Base-by-base conservation (phyloP, 2,888 invertebrate genomes). In the Drosophila borealis region DNA sequence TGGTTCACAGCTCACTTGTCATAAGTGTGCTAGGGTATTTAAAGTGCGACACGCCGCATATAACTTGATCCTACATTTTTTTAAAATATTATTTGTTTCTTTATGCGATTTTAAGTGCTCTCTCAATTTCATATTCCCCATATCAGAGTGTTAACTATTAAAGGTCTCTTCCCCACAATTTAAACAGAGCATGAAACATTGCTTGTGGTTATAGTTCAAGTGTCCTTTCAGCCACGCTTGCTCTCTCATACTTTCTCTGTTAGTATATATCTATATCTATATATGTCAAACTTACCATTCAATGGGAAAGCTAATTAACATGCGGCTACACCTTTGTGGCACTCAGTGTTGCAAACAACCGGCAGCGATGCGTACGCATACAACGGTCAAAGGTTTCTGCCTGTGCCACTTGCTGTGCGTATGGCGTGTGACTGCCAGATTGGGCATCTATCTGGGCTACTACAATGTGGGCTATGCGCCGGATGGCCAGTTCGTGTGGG, bases 131-230 rank as follows among this genome's bases (percentile, higher is more conserved):
- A 68, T 69, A 53, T 51, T 17, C 29, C 59, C 59, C 74, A 67
- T 68, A 67, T 67, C 82, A 57, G 62, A 70, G 55, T 70, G 67
- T 68, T 57, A 73, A 76, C 85, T 75, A 80, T 80, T 78, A 80
- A 81, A 74, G 77, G 64, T 53, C 56, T 46, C 45, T 36, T 42
- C 66, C 74, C 50, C 50, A 45, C 67, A 76, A 81, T 80, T 69
- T 80, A 83, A 88, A 81, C 80, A 86, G 78, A 81, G 76, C 84
- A 78, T 84, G 72, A 83, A 83, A 80, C 83, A 88, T 83, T 73
- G 55, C 60, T 70, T 76, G 74, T 80, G 50, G 70, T 74, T 83
- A 59, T 59, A 46, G 59, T 62, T 80, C 45, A 60, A 78, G 70
- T 48, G 73, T 44, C 44, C 55, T 49, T 56, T 34, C 36, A 49